Conservation (phyloP, 1,140 invertebrate genomes). For the Hylaeus volcanicus region DNA sequence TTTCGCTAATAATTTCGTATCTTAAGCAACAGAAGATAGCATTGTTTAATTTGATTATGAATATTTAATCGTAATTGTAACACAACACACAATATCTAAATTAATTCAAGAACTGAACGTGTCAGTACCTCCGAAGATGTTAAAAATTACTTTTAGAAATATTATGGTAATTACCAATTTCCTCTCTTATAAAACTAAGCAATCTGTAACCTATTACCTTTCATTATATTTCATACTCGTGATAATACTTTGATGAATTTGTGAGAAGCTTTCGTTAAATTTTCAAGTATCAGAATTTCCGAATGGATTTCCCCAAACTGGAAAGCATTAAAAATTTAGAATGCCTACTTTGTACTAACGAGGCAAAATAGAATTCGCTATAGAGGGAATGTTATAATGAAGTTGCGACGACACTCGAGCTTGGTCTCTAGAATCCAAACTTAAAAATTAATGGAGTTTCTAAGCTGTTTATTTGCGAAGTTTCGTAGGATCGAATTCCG, state of each 20-base stretch:
- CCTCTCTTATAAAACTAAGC: too few relatives aligned
- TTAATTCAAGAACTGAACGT: too few relatives aligned
- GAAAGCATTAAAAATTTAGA: slow-evolving; percentile 13
- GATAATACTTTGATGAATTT: not conserved
- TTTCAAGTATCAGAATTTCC: slow-evolving; percentile 19
- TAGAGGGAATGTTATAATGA: slow-evolving; percentile 14
- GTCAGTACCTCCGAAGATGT: too few relatives aligned
- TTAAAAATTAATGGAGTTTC: slow-evolving; percentile 31
- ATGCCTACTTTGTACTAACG: not conserved
- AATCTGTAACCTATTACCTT: too few relatives aligned
- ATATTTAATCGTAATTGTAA: too few relatives aligned
- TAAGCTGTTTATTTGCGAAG: not conserved
- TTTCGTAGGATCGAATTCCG: not conserved
- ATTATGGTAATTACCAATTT: too few relatives aligned
- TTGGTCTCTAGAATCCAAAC: slow-evolving; percentile 8
- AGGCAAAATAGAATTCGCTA: slow-evolving; percentile 10
- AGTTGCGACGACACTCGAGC: not conserved
- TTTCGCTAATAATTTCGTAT: too few relatives aligned
- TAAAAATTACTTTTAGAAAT: too few relatives aligned
- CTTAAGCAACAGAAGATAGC: too few relatives aligned
- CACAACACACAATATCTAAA: too few relatives aligned
- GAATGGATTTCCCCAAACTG: slow-evolving; percentile 7
- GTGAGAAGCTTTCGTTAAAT: not conserved
- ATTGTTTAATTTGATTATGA: too few relatives aligned
- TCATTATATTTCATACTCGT: too few relatives aligned